These are phyloP conservation scores for Lymantria dispar DNA, from an alignment of 2,888 invertebrate species.

Conservation along the genomic window DNA sequence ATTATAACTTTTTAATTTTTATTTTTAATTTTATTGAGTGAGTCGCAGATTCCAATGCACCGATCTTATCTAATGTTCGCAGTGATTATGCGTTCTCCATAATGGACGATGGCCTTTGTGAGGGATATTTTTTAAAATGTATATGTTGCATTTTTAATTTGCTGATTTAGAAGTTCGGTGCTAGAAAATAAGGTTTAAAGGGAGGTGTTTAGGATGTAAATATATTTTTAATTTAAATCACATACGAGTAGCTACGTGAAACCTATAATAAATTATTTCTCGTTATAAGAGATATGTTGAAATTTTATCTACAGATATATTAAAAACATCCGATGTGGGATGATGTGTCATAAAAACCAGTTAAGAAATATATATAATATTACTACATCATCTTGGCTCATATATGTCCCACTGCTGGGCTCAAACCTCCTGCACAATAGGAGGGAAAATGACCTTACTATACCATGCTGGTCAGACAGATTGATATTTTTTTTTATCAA, in stretches of 20 bases:
- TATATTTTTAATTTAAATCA: neutral
- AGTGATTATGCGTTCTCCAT: slow-evolving; percentile 62
- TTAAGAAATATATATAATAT: no score
- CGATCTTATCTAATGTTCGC: slow-evolving; percentile 57
- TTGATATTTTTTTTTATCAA: no score
- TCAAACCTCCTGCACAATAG: no score
- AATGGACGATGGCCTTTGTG: slow-evolving; percentile 3
- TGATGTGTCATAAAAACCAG: no score
- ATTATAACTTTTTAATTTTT: slow-evolving; percentile 12
- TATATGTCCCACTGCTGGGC: no score
- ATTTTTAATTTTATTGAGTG: slow-evolving; percentile 22
- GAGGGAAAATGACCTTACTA: no score
- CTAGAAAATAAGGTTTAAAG: neutral
- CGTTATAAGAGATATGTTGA: no score
- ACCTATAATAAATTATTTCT: no score
- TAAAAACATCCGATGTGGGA: no score
- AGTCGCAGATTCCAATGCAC: slow-evolving; percentile 42
- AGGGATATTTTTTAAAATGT: neutral
- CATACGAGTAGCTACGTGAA: neutral
- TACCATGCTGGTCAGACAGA: no score
- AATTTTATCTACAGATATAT: no score
- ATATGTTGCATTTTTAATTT: slow-evolving; percentile 1
- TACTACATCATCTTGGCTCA: no score
- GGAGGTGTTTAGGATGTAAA: neutral
- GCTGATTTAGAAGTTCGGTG: neutral